Conservation (phyloP, 2,888 invertebrate genomes). For the Rhodophaea formosa region DNA sequence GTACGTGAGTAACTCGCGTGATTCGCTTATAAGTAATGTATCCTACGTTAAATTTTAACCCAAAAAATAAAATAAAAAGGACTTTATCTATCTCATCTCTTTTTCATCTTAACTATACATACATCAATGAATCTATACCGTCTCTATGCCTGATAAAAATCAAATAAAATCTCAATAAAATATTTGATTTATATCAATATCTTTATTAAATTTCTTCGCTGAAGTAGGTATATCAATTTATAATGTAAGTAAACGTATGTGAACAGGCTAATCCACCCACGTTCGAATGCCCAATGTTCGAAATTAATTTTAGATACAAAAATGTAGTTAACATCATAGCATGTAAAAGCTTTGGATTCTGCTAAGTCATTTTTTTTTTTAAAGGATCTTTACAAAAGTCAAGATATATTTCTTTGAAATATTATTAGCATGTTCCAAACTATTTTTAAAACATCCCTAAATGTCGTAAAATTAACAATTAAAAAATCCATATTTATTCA, state of each 20-base stretch:
- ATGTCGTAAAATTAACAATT: background rate
- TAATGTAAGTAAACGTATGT: background rate
- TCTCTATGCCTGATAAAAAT: background rate
- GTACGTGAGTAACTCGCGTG: no score
- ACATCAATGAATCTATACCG: background rate
- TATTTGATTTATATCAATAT: background rate
- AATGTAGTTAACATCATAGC: background rate
- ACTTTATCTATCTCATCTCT: no score
- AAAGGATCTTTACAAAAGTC: no score
- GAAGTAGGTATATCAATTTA: background rate
- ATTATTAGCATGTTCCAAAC: no score
- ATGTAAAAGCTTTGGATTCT: background rate
- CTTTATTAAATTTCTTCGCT: background rate
- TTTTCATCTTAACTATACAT: background rate
- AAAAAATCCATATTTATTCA: slow-evolving; percentile 5
- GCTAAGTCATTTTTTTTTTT: background rate
- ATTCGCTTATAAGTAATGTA: no score
- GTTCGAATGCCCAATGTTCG: no score
- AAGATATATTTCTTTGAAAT: no score
- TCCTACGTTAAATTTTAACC: no score
- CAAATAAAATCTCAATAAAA: background rate
- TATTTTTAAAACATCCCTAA: background rate
- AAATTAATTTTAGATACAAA: background rate
- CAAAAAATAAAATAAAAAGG: no score
- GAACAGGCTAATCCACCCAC: background rate